These are phyloP conservation scores for Bugulina stolonifera DNA, from an alignment of 2,888 invertebrate genomes.

Conservation along the genomic window DNA sequence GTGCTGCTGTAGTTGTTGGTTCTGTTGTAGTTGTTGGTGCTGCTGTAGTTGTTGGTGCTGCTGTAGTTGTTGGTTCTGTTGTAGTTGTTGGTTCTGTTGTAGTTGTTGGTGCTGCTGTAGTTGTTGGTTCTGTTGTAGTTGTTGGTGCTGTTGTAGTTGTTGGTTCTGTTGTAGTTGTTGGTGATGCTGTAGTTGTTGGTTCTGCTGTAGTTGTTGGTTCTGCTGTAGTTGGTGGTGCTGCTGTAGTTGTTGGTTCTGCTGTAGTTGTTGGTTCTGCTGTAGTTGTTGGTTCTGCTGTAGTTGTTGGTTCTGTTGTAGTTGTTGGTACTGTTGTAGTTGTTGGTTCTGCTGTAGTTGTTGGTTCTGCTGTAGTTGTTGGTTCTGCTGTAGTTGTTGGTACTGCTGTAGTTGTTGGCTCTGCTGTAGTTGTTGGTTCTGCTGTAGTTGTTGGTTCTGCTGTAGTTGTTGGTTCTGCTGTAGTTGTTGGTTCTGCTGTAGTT, in stretches of 20 bases:
- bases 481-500: background rate
- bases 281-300: background rate
- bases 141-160: too few relatives aligned
- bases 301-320: background rate
- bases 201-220: too few relatives aligned
- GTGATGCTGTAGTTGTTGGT: too few relatives aligned
- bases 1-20: too few relatives aligned
- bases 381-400: background rate
- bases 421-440: background rate
- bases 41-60: too few relatives aligned
- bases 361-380: background rate
- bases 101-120: too few relatives aligned
- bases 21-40: too few relatives aligned
- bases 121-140: too few relatives aligned
- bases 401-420: background rate
- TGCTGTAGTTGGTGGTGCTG: background rate
- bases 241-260: background rate
- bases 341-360: background rate
- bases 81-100: too few relatives aligned
- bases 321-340: background rate
- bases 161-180: too few relatives aligned
- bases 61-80: too few relatives aligned
- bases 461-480: background rate
- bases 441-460: background rate
- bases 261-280: background rate